Conservation (phyloP, 1,140 invertebrate species). For the Pachyrhynchus sulphureomaculatus region DNA sequence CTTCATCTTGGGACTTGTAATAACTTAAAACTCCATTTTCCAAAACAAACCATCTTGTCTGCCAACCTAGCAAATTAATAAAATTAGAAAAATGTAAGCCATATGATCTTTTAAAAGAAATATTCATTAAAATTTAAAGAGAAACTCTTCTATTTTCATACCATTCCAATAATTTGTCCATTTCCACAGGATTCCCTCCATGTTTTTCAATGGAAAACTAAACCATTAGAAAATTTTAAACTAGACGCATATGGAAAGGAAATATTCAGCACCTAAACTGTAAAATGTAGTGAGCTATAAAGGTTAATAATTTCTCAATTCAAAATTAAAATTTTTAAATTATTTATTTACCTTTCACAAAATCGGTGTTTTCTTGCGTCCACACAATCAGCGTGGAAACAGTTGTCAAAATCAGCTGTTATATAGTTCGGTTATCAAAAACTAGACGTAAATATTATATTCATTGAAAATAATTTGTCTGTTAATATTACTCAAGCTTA, state of each 20-base stretch:
- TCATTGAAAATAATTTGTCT: too few species aligned
- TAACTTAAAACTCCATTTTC: constrained; percentile 79
- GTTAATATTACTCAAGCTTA: too few species aligned
- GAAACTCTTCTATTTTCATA: constrained; percentile 48
- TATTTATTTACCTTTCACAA: too few species aligned
- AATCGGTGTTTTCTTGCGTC: too few species aligned
- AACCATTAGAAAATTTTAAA: background rate
- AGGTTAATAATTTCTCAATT: too few species aligned
- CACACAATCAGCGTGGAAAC: too few species aligned
- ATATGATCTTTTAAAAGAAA: background rate
- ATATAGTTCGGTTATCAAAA: too few species aligned
- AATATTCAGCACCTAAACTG: background rate
- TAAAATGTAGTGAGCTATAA: background rate
- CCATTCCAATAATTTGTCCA: constrained; percentile 85
- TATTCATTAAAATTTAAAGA: background rate
- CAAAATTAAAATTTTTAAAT: too few species aligned
- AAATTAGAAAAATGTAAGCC: constrained; percentile 7
- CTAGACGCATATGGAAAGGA: background rate
- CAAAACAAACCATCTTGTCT: constrained; percentile 82
- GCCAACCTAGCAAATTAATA: constrained; percentile 66
- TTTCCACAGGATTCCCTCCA: constrained; percentile 78
- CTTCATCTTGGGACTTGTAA: constrained; percentile 81
- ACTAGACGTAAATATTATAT: too few species aligned
- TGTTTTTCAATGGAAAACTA: constrained; percentile 39
- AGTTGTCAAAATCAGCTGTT: too few species aligned